Conservation (phyloP, 2,888 invertebrate genomes). For the Syrphus vitripennis region DNA sequence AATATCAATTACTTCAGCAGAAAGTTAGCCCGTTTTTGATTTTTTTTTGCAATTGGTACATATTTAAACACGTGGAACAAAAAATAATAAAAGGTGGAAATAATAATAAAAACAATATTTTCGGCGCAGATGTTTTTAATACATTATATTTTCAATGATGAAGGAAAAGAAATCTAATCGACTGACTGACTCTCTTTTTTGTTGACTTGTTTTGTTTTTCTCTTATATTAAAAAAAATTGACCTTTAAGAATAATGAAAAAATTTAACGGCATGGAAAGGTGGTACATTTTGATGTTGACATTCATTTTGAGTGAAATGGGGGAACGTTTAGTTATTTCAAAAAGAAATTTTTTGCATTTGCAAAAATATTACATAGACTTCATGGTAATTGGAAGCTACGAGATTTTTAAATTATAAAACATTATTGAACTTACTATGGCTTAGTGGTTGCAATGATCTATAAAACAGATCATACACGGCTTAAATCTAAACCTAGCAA, state of each 20-base stretch:
- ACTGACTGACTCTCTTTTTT: not conserved
- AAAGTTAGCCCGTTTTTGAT: not conserved
- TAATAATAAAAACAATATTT: slow-evolving; percentile 3
- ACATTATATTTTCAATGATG: not conserved
- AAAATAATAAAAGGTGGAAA: not conserved
- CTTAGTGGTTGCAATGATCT: no score
- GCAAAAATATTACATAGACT: no score
- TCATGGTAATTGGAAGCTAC: no score
- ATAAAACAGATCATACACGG: no score
- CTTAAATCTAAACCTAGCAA: no score
- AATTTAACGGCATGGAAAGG: not conserved
- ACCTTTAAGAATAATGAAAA: not conserved
- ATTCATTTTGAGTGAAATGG: not conserved
- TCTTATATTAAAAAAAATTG: not conserved
- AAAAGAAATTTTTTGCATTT: not conserved
- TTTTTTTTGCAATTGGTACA: not conserved
- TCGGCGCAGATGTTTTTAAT: not conserved
- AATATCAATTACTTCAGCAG: slow-evolving; percentile 44
- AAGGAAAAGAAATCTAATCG: not conserved
- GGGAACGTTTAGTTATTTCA: not conserved
- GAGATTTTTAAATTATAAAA: no score
- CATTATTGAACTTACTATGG: no score
- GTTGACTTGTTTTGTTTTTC: not conserved
- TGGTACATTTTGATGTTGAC: not conserved
- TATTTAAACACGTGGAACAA: not conserved